A percentile compares a stretch with the other conserved stretches of the same genome.
Conservation (phyloP, 2,113 vertebrate genomes). For the Noctilio leporinus region DNA sequence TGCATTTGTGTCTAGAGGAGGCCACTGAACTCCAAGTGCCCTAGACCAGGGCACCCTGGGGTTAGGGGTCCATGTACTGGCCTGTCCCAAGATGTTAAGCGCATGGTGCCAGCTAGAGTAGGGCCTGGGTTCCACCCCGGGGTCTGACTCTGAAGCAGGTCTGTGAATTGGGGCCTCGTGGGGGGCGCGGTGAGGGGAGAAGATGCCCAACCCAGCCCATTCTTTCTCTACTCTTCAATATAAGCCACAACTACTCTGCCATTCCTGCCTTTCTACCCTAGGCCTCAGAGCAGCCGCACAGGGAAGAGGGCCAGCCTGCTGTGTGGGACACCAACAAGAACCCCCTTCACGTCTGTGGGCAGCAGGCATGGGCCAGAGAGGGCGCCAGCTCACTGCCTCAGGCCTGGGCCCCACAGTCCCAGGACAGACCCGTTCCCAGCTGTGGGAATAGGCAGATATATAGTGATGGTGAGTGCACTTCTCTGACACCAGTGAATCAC, state of each 20-base stretch:
- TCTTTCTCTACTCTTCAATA: not conserved
- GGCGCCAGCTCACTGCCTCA: not conserved
- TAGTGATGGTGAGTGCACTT: not conserved
- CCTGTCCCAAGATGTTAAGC: not conserved
- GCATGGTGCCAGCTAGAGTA: not conserved
- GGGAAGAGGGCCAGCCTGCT: not conserved
- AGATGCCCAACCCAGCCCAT: not conserved
- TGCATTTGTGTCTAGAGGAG: not conserved
- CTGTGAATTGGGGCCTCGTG: not conserved
- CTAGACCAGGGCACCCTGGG: not conserved
- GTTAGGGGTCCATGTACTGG: not conserved
- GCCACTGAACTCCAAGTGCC: not conserved
- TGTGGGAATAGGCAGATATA: not conserved
- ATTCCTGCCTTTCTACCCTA: not conserved
- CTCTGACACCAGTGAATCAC: not conserved
- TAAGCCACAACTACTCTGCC: not conserved
- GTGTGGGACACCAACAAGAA: not conserved
- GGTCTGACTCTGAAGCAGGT: not conserved
- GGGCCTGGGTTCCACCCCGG: not conserved
- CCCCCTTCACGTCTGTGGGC: not conserved
- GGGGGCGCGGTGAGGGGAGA: not conserved
- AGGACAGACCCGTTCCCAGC: not conserved
- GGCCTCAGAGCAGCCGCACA: not conserved
- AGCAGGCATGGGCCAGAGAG: not conserved
- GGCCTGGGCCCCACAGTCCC: too few species aligned